These are phyloP conservation scores for Meganola albula DNA, from an alignment of 2,888 invertebrate species.

Conservation along the genomic window DNA sequence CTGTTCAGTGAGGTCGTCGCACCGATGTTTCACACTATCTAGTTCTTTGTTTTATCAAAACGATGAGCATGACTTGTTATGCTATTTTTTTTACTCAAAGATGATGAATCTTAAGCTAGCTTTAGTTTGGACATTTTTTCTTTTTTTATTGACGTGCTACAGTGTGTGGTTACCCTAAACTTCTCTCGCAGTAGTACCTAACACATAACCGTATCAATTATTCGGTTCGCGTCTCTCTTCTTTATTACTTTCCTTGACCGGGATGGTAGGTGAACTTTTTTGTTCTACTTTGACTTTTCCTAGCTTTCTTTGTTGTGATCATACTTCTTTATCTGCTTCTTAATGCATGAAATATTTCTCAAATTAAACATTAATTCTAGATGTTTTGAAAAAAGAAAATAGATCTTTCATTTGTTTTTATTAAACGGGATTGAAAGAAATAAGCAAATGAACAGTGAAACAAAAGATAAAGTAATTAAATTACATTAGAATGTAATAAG, in stretches of 20 bases:
- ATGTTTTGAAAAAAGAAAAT: too few relatives aligned
- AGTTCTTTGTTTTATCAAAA: constrained; percentile 22
- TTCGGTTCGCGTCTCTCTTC: constrained; percentile 68
- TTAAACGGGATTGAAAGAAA: background rate
- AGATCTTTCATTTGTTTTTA: too few relatives aligned
- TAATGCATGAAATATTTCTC: too few relatives aligned
- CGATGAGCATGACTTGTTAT: too few relatives aligned
- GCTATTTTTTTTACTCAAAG: too few relatives aligned
- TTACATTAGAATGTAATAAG: constrained; percentile 16
- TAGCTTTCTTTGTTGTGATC: too few relatives aligned
- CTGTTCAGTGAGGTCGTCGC: constrained; percentile 24
- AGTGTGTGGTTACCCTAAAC: constrained; percentile 32
- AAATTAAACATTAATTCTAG: too few relatives aligned
- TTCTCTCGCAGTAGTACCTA: constrained; percentile 56
- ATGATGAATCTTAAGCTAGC: too few relatives aligned
- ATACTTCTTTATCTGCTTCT: too few relatives aligned
- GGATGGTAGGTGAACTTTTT: constrained; percentile 43
- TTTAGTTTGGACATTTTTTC: background rate
- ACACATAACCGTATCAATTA: constrained; percentile 74
- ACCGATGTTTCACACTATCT: constrained; percentile 17
- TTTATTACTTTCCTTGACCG: constrained; percentile 62
- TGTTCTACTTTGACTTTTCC: constrained; percentile 42
- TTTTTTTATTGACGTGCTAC: constrained; percentile 5
- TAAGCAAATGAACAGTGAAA: background rate
- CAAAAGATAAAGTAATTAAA: constrained; percentile 18